Conservation (phyloP, 2,113 vertebrate species). For the Mungos mungo region DNA sequence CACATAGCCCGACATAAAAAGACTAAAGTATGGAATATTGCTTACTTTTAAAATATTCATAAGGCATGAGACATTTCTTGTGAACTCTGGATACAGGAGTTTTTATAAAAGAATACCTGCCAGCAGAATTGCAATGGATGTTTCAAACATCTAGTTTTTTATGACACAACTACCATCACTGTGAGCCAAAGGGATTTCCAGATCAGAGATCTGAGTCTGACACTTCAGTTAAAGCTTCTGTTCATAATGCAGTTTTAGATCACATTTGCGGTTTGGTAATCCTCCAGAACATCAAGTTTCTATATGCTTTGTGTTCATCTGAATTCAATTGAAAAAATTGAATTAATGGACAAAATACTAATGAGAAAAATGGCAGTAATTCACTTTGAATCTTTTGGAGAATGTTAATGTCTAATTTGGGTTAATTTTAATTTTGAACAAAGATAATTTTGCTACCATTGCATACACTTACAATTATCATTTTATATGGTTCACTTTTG, state of each 20-base stretch:
- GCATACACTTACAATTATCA: neutral
- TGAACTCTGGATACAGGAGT: neutral
- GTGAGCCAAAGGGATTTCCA: conserved; percentile 25
- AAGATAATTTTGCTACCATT: neutral
- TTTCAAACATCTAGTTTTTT: conserved; percentile 17
- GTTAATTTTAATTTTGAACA: neutral
- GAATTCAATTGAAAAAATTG: neutral
- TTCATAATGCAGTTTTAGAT: neutral
- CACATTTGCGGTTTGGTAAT: neutral
- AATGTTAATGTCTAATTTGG: neutral
- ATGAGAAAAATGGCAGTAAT: neutral
- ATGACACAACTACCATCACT: neutral
- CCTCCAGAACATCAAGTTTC: neutral
- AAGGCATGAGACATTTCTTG: neutral
- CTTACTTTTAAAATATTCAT: neutral
- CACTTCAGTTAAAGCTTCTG: neutral
- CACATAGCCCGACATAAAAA: neutral
- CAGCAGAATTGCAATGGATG: neutral
- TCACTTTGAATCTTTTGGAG: neutral
- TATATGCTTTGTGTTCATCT: neutral
- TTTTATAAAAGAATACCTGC: neutral
- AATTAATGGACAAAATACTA: neutral
- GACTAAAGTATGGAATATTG: neutral
- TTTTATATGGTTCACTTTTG: neutral
- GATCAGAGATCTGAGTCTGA: conserved; percentile 22